phyloP scores from a whole-genome alignment of 2,888 invertebrate species.

The Carabus problematicus region DNA sequence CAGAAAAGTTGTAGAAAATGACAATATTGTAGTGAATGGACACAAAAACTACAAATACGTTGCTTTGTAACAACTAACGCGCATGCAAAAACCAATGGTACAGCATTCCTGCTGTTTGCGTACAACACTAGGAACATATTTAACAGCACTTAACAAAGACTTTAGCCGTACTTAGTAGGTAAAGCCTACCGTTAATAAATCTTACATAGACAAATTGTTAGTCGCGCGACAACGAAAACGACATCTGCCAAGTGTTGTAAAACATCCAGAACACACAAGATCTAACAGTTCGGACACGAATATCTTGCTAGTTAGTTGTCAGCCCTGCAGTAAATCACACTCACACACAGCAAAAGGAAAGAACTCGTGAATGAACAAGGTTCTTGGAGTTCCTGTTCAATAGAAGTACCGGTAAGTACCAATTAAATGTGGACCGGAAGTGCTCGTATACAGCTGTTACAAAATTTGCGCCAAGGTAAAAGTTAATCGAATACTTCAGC shows the following conservation, averaged over 20 bases:
- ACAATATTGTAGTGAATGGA: no score
- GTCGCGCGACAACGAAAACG: neutral
- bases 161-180: slow-evolving; percentile 15
- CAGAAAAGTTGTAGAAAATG: no score
- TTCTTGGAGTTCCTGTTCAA: slow-evolving; percentile 4
- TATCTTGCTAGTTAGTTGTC: slow-evolving; percentile 15
- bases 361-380: slow-evolving; percentile 4
- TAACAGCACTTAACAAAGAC: slow-evolving; percentile 28
- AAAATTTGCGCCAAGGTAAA: neutral
- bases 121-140: slow-evolving; percentile 15
- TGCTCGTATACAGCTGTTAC: slow-evolving; percentile 15
- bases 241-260: slow-evolving; percentile 46
- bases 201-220: slow-evolving; percentile 21
- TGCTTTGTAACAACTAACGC: no score
- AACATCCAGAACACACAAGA: slow-evolving; percentile 23
- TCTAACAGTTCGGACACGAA: neutral
- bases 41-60: neutral
- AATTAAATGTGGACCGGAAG: slow-evolving; percentile 18
- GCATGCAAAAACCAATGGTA: no score
- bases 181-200: slow-evolving; percentile 17
- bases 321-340: slow-evolving; percentile 45
- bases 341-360: slow-evolving; percentile 43
- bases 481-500: neutral
- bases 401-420: slow-evolving; percentile 1
- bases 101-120: slow-evolving; percentile 7